Conservation (phyloP, 1,140 invertebrate genomes). For the Cyclargus thomasi region DNA sequence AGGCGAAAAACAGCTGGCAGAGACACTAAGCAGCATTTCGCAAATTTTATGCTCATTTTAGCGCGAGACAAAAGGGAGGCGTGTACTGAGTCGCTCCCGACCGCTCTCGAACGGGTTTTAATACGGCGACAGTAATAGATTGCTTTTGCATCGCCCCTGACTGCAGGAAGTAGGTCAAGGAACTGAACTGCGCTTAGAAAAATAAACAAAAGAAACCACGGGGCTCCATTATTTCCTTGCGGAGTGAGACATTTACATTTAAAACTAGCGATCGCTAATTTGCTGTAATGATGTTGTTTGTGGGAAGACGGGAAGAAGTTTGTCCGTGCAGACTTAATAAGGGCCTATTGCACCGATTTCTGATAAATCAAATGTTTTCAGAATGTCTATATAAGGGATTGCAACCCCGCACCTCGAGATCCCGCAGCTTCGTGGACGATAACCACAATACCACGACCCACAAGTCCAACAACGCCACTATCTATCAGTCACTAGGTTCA, state of each 20-base stretch:
- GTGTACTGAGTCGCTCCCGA: neutral
- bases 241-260: neutral
- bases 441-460: no score
- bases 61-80: neutral
- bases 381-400: no score
- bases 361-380: no score
- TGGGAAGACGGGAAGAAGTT: no score
- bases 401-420: no score
- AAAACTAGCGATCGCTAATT: neutral
- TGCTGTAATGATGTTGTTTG: neutral
- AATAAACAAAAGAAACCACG: slow-evolving; percentile 5
- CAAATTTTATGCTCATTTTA: neutral
- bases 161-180: neutral
- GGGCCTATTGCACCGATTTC: no score
- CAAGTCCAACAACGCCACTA: no score
- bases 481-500: no score
- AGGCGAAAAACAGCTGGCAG: neutral
- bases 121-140: slow-evolving; percentile 7
- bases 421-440: no score
- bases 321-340: no score
- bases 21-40: neutral
- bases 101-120: slow-evolving; percentile 2
- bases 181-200: neutral
- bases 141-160: slow-evolving; percentile 7
- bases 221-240: neutral